Evolutionary conservation across 2,113 vertebrate species (phyloP).

Genomic region (Dipodomys spectabilis): DNA sequence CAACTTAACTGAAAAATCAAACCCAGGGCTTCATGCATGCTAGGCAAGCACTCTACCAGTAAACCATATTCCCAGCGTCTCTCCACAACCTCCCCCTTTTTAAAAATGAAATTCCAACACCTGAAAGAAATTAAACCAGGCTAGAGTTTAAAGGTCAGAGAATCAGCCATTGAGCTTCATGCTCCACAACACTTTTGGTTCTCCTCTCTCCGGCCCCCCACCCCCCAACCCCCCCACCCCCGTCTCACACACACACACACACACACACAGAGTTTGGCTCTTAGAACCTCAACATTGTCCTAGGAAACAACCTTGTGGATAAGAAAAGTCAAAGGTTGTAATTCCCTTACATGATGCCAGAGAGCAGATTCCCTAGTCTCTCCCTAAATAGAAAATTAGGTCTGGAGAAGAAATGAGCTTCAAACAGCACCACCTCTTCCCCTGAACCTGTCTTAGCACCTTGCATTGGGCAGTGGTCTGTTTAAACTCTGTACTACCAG

Average conservation of each 20-base stretch:
- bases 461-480: neutral
- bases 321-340: neutral
- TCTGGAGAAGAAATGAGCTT: neutral
- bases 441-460: neutral
- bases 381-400: neutral
- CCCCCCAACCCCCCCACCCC: no score
- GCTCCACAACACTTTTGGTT: neutral
- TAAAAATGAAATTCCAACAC: slow-evolving; percentile 1
- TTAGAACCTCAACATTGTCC: neutral
- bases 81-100: neutral
- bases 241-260: no score
- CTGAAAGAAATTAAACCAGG: slow-evolving; percentile 24
- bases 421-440: neutral
- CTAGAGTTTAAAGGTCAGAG: neutral
- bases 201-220: no score
- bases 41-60: no score
- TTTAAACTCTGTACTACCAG: neutral
- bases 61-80: no score
- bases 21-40: no score
- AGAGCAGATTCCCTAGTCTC: neutral
- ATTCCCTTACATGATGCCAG: neutral
- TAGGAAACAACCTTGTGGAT: neutral
- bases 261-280: neutral
- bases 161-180: neutral
- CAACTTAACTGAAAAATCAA: no score